Base-by-base conservation (phyloP, 2,888 invertebrate genomes). In the Arctia plantaginis region DNA sequence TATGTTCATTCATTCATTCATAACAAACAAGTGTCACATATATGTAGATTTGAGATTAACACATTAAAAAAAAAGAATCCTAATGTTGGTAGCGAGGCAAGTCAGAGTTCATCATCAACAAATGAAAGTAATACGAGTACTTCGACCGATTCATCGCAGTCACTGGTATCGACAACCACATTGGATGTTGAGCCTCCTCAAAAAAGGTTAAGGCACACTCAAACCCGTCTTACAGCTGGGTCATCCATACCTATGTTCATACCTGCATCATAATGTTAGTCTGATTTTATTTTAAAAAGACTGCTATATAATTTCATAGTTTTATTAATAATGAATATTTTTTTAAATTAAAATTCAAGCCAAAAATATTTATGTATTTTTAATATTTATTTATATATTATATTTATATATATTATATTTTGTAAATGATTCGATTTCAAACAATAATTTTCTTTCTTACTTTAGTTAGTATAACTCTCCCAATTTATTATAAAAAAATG, bases 11-110 rank as follows among this genome's bases (percentile, higher is more conserved):
- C 68, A 68, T 68, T 68, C 68, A 47, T 68, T 47, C 44, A 51
- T 68, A 68, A 68, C 68, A 68, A 27, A 70, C 70, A 41, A 70
- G 64, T 70, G 62, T 70, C 64, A 64, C 18, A 23, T 55, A 55
- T n/a, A 55, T 55, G 55, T 64, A 39, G 3, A 44, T 62, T 70
- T 62, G 64, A 70, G 44, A 41, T 70, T 62, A 70, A 39, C 77
- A 81, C 72, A 77, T 80, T 59, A n/a, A 78, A 80, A 78, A 78
- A 80, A 35, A 77, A 79, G 65, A 78, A 79, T 72, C 77, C 78
- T 59, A 72, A 23, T 76, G 72, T 69, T 71, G 72, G 66, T 72
- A 73, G 75, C 70, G 76, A 72, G 59, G 59, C 59, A 64, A n/a
- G 41, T 27, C 64, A 64, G 59, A 41, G 66, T 59, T 59, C 68